phyloP scores from a whole-genome alignment of 2,797 vertebrate genomes.

The Hydrophis major region DNA sequence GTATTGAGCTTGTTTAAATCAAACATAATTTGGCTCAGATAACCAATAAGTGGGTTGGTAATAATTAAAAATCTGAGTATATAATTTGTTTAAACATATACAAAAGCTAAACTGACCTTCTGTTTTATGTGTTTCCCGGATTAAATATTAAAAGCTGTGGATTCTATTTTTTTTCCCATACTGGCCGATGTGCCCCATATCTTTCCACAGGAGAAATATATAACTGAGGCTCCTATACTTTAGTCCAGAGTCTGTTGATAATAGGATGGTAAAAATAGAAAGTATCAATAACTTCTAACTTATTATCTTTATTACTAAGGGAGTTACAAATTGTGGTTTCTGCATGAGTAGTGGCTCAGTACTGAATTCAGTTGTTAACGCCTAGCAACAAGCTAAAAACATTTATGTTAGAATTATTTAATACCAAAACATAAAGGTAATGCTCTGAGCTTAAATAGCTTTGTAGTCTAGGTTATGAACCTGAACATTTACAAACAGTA shows the following conservation, averaged over 20 bases:
- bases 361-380: constrained; percentile 6
- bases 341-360: constrained; percentile 2
- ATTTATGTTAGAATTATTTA: neutral
- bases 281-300: constrained; percentile 7
- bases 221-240: neutral
- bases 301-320: neutral
- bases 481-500: neutral
- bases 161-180: neutral
- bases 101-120: neutral
- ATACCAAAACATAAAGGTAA: constrained; percentile 10
- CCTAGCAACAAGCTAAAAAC: constrained; percentile 30
- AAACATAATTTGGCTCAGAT: neutral
- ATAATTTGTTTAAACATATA: too few relatives aligned
- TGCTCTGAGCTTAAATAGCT: neutral
- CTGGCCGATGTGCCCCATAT: neutral
- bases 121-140: neutral
- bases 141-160: neutral
- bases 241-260: neutral
- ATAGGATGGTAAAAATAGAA: constrained; percentile 10
- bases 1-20: neutral
- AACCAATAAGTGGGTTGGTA: neutral
- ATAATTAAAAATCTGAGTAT: neutral
- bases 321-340: constrained; percentile 2
- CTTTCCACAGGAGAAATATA: neutral
- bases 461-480: neutral